Evolutionary conservation across 2,888 invertebrate species (phyloP), one percentile per base, ranked within the genome.

Genomic region (Thecocarcelia acutangulata): DNA sequence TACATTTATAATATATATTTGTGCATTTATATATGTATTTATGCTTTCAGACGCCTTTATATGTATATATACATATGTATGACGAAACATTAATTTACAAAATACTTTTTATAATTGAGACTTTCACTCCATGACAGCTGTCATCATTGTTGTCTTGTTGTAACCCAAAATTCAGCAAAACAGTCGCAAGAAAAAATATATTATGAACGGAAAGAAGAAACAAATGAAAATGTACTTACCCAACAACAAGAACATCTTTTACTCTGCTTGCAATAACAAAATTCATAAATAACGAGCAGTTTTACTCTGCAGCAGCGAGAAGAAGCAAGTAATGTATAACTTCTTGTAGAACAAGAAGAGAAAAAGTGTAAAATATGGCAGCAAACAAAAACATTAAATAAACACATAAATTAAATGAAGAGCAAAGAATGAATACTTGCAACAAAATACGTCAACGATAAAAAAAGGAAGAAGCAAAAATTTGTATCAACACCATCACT

Each of bases 101-200:
- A 21, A 77, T 64, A 64, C 68, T 78, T 64, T 74, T 46, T 37
- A 75, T 64, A 74, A 83, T 80, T 74, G 80, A 83, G 83, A 83
- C 72, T 68, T 72, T 61, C 11, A 46, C 78, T 72, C 69, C 59
- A 69, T 73, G 78, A 79, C 76, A 81, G 81, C 83, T 83, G 83
- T 83, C 83, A 83, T 83, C 79, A 81, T 81, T 81, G 81, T 81
- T 83, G 81, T 83, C 78, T 73, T 63, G 33, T 28, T 66, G 42
- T 63, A 70, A 80, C 68, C 80, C 44, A 79, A 70, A 78, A 58
- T 33, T 42, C 37, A 70, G 56, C 19, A 54, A 42, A 58, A 9
- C n/a, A 58, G n/a, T 17, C 11, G 6, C 3, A 63, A 63, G 8
- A 59, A 33, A n/a, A n/a, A n/a, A n/a, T n/a, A 40, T 56, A 63